Evolutionary conservation across 2,113 vertebrate species (phyloP), one percentile per base, ranked within the genome.

Genomic region (Theristicus caerulescens): DNA sequence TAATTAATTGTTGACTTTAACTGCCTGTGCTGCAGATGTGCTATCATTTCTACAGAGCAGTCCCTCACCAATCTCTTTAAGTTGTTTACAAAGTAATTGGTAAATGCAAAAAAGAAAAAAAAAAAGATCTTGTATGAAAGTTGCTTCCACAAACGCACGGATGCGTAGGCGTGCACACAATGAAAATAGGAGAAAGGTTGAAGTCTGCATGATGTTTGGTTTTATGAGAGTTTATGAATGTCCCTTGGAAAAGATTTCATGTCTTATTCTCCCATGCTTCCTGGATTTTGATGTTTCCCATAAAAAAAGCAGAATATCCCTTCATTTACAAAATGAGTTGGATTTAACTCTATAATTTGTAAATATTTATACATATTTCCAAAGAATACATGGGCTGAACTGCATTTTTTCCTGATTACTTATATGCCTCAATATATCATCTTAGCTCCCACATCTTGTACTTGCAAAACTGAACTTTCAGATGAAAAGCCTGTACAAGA

Each of bases 281-380:
- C 93, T 94, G 88, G 82, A 96, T 91, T 91, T 95, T 94, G 92
- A 87, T 86, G 80, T 90, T 97, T 97, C 94, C 83, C 93, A 94
- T 97, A 97, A 96, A 91, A 91, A 90, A 95, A 92, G 92, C 66
- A 94, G 85, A 89, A 96, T 97, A 97, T 97, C 97, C 95, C 94
- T 98, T 98, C 94, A 97, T 97, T 98, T 97, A 97, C 93, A 97
- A 94, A 96, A 96, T 92, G 95, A 97, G 82, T 97, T 98, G 97
- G 97, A 97, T 97, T 98, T 98, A 97, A 97, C 82, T 97, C 83
- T 82, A 92, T 97, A 96, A 97, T 97, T 97, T 98, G 87, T 98
- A 98, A 98, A 98, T 98, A 98, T 98, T 98, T 98, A 97, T 98
- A 95, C 95, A 97, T 96, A 97, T 98, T 98, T 98, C 92, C 88